Base-by-base conservation (phyloP, 2,888 invertebrate genomes). In the Drosophila fulvimacula region DNA sequence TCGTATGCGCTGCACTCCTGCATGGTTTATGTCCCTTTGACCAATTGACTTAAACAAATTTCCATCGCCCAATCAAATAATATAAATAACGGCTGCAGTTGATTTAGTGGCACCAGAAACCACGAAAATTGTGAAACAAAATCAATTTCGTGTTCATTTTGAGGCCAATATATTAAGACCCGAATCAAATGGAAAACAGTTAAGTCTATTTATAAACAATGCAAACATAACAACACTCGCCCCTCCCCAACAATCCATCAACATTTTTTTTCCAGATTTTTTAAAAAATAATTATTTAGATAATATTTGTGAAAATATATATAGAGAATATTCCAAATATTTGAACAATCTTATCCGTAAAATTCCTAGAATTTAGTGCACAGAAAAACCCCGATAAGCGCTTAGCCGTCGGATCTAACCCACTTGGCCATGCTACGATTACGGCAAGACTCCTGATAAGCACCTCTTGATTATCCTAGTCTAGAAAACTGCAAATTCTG, bases 41-140 rank as follows among this genome's bases (percentile, higher is more conserved):
- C 42, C 68, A 78, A 76, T 78, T 66, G 67, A 32, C 57, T 56
- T 24, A 49, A 64, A 57, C 32, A 32, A 51, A 64, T 69, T 55
- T 61, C 38, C n/a, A 5, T 36, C 11, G 27, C 6, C 11, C 5
- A 19, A 34, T 44, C 13, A 10, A 3, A 17, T 2, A 10, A 10
- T n/a, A 36, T 30, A 7, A 30, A 11, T 17, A 42, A 42, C 27
- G 11, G 24, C 71, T 78, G 79, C 49, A 52, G 19, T 34, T 79
- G 76, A 76, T 79, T 79, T 70, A 79, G 44, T 75, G 42, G 10
- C 58, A 27, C 15, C 15, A 32, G 49, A 53, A 67, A 72, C 53
- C 42, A 53, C 56, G 9, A 17, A 55, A 42, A 57, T 56, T 58
- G 51, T 39, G 55, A 56, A 52, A 11, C 39, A 39, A 39, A 10